phyloP scores from a whole-genome alignment of 1,140 invertebrate species.

The Proales similis region DNA sequence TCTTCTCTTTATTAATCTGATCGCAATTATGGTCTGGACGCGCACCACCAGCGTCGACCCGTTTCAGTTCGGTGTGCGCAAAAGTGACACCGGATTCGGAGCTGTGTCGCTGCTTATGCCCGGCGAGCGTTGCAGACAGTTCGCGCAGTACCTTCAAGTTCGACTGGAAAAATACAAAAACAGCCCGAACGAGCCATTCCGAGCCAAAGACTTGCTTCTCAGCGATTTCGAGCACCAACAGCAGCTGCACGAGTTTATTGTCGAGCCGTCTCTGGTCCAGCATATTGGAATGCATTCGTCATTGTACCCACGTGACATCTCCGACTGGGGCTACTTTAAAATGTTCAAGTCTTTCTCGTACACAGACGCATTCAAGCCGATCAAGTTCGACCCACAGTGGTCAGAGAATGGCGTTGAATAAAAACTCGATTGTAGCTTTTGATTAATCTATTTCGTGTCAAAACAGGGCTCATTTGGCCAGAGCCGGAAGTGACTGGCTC shows the following conservation, averaged over 20 bases:
- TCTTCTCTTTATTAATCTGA: neutral
- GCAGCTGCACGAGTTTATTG: neutral
- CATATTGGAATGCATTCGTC: slow-evolving; percentile 25
- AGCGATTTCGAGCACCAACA: neutral
- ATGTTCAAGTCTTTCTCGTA: slow-evolving; percentile 34
- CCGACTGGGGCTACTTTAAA: neutral
- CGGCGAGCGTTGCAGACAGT: neutral
- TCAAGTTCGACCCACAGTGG: slow-evolving; percentile 11
- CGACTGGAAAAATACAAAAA: no score
- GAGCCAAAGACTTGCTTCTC: slow-evolving; percentile 2
- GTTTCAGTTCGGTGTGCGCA: neutral
- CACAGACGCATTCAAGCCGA: slow-evolving; percentile 11
- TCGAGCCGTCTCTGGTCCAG: slow-evolving; percentile 14
- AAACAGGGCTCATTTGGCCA: no score
- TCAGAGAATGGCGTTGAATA: no score
- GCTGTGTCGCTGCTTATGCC: slow-evolving; percentile 5
- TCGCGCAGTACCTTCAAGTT: no score
- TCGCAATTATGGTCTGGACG: neutral
- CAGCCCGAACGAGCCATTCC: neutral
- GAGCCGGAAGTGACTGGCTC: no score
- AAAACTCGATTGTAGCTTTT: no score
- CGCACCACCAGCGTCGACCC: neutral
- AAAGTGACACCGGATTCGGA: slow-evolving; percentile 5
- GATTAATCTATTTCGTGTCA: no score
- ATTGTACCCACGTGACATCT: neutral